Evolutionary conservation across 2,888 invertebrate genomes (phyloP), one percentile per base, ranked within the genome.

Genomic region (Epinotia bilunana): DNA sequence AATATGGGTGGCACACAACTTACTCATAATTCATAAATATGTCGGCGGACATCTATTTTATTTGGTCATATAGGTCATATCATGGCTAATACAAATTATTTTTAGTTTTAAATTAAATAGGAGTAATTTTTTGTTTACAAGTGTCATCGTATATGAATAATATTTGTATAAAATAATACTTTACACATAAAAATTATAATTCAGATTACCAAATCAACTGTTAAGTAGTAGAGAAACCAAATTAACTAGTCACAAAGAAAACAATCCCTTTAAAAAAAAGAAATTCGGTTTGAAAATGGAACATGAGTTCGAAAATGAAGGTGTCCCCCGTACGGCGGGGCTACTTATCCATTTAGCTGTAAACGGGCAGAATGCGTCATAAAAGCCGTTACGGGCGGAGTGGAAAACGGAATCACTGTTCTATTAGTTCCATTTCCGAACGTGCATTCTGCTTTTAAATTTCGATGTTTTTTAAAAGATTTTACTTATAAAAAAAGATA

Each of bases 301-400:
- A 60, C 74, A n/a, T 23, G 11, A 62, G 33, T 62, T 72, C 33
- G 67, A 61, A 73, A 75, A 69, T 67, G 61, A 62, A 75, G 61
- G 64, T 62, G 46, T 72, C 61, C 70, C 67, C 70, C 67, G 57
- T 70, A 57, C 64, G 76, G 77, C 62, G 80, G 78, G 80, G 80
- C 78, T 81, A 82, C 83, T 83, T 84, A 81, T 79, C 83, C 81
- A 82, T 82, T 83, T 81, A 78, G 81, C 77, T 82, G 83, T 81
- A 82, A 82, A 81, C 81, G 80, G 79, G 77, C 81, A 68, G 82
- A 83, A 83, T 81, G 83, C 77, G 79, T 81, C 83, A 81, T 84
- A 83, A 84, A 84, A 83, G 76, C 79, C 79, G 80, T 84, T 83
- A 79, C 77, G 76, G 74, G 76, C 77, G 69, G 64, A 76, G 73